These are phyloP conservation scores for Epicauta chinensis DNA, from an alignment of 1,140 invertebrate genomes.

Conservation along the genomic window DNA sequence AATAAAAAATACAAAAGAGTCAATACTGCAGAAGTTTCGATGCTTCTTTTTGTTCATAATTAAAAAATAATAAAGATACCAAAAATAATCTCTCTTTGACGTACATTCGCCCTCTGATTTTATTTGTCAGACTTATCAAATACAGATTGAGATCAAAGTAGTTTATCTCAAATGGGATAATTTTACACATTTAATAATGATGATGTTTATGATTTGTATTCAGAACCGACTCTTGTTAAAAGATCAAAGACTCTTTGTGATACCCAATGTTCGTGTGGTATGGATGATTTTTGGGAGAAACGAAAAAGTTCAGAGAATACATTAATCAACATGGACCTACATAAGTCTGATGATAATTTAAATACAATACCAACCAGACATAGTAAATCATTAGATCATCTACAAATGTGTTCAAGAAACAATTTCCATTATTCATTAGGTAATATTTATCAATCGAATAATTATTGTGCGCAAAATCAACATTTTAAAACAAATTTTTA, in stretches of 20 bases:
- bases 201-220: not conserved
- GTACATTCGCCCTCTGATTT: too few relatives aligned
- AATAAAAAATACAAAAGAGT: too few relatives aligned
- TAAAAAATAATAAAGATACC: too few relatives aligned
- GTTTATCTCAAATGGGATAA: too few relatives aligned
- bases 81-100: too few relatives aligned
- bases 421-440: constrained; percentile 25
- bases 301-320: constrained; percentile 22
- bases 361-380: constrained; percentile 59
- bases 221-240: constrained; percentile 5
- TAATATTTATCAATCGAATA: constrained; percentile 18
- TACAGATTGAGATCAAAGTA: too few relatives aligned
- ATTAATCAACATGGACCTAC: constrained; percentile 5
- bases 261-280: constrained; percentile 27
- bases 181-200: not conserved
- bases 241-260: constrained; percentile 6
- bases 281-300: constrained; percentile 24
- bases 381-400: constrained; percentile 73
- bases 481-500: constrained; percentile 15
- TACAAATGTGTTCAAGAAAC: constrained; percentile 38
- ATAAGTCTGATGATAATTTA: constrained; percentile 29
- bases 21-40: too few relatives aligned
- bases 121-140: too few relatives aligned
- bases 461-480: constrained; percentile 8
- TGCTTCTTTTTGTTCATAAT: too few relatives aligned